Evolutionary conservation across 2,113 vertebrate species (phyloP).

Genomic region (Istiophorus platypterus): DNA sequence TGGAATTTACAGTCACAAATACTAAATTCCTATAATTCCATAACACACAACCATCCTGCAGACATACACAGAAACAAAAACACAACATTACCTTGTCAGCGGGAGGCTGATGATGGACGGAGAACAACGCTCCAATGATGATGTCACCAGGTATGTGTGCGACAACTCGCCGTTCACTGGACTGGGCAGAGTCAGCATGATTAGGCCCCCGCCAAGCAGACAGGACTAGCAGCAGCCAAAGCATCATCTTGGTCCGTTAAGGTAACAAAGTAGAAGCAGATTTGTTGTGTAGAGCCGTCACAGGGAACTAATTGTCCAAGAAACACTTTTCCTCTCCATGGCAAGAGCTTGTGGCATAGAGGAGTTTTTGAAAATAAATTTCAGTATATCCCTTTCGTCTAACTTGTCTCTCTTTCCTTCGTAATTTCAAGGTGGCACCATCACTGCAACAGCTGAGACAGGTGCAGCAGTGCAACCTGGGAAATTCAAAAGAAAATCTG

Average conservation of each 20-base stretch:
- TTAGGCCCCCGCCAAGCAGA: conserved; percentile 74
- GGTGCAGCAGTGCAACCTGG: conserved; percentile 54
- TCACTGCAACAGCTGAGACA: conserved; percentile 48
- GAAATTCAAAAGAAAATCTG: conserved; percentile 51
- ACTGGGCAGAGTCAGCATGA: conserved; percentile 85
- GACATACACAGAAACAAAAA: neutral
- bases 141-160: conserved; percentile 96
- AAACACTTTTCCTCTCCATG: conserved; percentile 66
- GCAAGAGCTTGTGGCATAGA: conserved; percentile 30
- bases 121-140: conserved; percentile 97
- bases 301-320: conserved; percentile 45
- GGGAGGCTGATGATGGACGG: conserved; percentile 96
- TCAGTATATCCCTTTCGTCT: conserved; percentile 25
- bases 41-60: neutral
- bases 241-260: conserved; percentile 85
- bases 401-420: conserved; percentile 10
- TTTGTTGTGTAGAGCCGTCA: conserved; percentile 32
- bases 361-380: conserved; percentile 18
- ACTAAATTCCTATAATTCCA: neutral
- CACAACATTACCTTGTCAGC: conserved; percentile 90
- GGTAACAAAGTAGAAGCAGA: conserved; percentile 28
- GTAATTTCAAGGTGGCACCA: conserved; percentile 54
- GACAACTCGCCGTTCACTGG: conserved; percentile 94
- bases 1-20: neutral
- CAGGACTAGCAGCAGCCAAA: conserved; percentile 85